These are phyloP conservation scores for Lepidocolaptes lacrymiger DNA, from an alignment of 2,797 vertebrate species.

Conservation along the genomic window DNA sequence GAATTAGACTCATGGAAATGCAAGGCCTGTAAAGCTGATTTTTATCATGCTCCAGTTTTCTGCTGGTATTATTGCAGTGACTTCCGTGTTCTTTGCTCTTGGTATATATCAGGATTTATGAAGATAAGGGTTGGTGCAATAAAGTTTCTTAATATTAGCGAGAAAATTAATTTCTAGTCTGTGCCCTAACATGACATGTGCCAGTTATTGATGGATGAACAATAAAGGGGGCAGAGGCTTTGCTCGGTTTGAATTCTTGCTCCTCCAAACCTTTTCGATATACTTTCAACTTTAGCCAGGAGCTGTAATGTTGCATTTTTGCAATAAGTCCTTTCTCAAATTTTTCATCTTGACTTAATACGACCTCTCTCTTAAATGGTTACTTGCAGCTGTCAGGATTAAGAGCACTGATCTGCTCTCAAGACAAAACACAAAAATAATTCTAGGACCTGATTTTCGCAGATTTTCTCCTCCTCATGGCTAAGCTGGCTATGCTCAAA, in stretches of 20 bases:
- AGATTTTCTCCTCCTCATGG: background rate
- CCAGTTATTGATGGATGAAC: slow-evolving; percentile 35
- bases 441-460: background rate
- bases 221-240: slow-evolving; percentile 16
- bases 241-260: background rate
- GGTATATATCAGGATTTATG: slow-evolving; percentile 24
- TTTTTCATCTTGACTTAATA: background rate
- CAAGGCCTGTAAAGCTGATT: slow-evolving; percentile 43
- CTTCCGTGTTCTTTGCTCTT: background rate
- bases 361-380: background rate
- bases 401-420: background rate
- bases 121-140: slow-evolving; percentile 40
- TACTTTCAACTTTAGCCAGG: background rate
- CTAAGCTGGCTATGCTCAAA: background rate
- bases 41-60: slow-evolving; percentile 36
- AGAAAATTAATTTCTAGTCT: slow-evolving; percentile 57
- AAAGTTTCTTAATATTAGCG: background rate
- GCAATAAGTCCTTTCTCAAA: background rate
- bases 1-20: slow-evolving; percentile 55
- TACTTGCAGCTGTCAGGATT: slow-evolving; percentile 12
- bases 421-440: background rate
- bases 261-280: slow-evolving; percentile 6
- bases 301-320: background rate
- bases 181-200: slow-evolving; percentile 19
- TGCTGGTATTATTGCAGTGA: slow-evolving; percentile 20